These are phyloP conservation scores for Ptilodon capucinus DNA, from an alignment of 2,888 invertebrate genomes.

Conservation along the genomic window DNA sequence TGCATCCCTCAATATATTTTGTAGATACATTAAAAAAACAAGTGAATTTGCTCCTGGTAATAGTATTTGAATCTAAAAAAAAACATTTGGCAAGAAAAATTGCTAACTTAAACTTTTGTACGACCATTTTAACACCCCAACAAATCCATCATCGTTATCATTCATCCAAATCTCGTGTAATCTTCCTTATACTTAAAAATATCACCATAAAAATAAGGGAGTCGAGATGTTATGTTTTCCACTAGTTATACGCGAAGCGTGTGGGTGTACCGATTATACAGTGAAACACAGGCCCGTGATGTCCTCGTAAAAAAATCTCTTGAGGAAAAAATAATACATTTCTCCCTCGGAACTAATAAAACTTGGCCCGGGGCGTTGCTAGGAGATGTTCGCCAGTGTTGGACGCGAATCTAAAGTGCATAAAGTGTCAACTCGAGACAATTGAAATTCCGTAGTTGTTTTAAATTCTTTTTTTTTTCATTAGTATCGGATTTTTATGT, in stretches of 20 bases:
- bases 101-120: background rate
- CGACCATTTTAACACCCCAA: background rate
- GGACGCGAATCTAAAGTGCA: constrained; percentile 18
- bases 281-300: constrained; percentile 2
- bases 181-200: background rate
- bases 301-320: constrained; percentile 16
- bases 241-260: background rate
- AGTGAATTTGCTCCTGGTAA: too few relatives aligned
- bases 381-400: background rate
- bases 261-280: constrained; percentile 8
- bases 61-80: too few relatives aligned
- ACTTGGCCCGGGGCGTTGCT: constrained; percentile 14
- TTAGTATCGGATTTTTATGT: constrained; percentile 13
- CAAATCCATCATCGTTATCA: background rate
- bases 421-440: constrained; percentile 11
- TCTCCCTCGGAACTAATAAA: constrained; percentile 26
- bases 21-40: too few relatives aligned
- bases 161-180: background rate
- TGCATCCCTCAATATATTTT: too few relatives aligned
- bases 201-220: background rate
- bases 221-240: background rate
- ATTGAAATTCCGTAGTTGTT: constrained; percentile 25
- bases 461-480: constrained; percentile 9
- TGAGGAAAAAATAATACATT: constrained; percentile 23
- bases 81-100: too few relatives aligned